Base-by-base conservation (phyloP, 2,113 vertebrate genomes). In the Ptychochromis oligacanthus region DNA sequence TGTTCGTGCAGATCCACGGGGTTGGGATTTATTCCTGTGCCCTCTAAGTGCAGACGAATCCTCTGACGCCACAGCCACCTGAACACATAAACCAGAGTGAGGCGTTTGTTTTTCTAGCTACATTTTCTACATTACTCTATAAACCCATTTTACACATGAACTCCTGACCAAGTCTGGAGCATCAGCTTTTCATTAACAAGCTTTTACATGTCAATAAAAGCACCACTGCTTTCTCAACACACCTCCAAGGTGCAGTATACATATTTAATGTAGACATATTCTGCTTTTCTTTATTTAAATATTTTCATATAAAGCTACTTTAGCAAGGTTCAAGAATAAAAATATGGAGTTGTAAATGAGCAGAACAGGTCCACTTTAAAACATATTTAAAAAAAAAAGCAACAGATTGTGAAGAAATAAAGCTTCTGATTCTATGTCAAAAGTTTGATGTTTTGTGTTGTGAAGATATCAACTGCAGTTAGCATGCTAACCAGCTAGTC, bases 21-120 rank as follows among this genome's bases (percentile, higher is more conserved):
- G 5, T 92, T 85, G 12, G 97, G 96, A 13, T 99, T 99, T 86
- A 99, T 97, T 34, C 98, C 98, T 1, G 97, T 98, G 34, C 98
- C 98, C 94, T 99, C 98, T 43, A 99, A 93, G 77, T 98, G 96
- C 40, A 99, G 90, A 40, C 98, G 96, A 91, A 97, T 97, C 87
- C 98, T 95, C 87, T 99, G 97, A 14, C 98, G 96, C 97, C 98
- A 99, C 54, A 97, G 95, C 98, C 98, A 99, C 92, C 98, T 99
- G 82, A 18, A 58, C 31, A 22, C 17, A 49, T 49, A 49, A 17
- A 17, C 13, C 46, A 49, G 46, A 13, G 17, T 31, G 65, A 0
- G 6, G 43, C 24, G 7, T 70, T 52, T 31, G 43, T 46, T 22
- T 40, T 40, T 49, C 14, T 17, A 17, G 17, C 46, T 49, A 49